Evolutionary conservation across 2,797 vertebrate species (phyloP), one percentile per base, ranked within the genome.

Genomic region (Telmatherina bonti): DNA sequence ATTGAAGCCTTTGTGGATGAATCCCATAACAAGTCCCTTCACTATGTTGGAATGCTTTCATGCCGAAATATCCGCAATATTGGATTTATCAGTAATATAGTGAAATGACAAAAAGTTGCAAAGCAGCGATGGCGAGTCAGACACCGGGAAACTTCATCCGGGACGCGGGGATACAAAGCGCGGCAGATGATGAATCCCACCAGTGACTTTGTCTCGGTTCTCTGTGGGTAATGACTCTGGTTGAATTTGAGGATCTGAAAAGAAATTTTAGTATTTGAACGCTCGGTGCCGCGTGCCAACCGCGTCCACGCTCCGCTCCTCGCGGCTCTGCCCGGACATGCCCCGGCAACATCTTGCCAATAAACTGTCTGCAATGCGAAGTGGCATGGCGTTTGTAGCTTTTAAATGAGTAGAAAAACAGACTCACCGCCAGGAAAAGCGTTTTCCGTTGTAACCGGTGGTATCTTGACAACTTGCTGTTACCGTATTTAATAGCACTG

Each of bases 391-490:
- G 33, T 43, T 30, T 9, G 20, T 2, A 16, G n/a, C 29, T 38
- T 45, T 30, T 24, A 27, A 10, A 22, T 4, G 2, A 24, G 10
- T 16, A 45, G 26, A 33, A n/a, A 31, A 22, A 22, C 10, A 22
- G 30, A 92, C 93, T 93, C 85, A 94, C 93, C 92, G 93, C 92
- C 89, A 88, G 84, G 38, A 72, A 85, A 90, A 59, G 78, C 84
- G 75, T 26, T 68, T 90, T 87, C 88, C 91, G 90, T 88, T 35
- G 85, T 74, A 76, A 74, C 75, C 38, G 91, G 89, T 87, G 90
- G 88, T 91, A 91, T 92, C 73, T 92, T 91, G 91, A 88, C 84
- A 73, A 76, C 31, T 75, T 47, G 72, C 58, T 7, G 85, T 66
- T 64, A 56, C 69, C 81, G 76, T 81, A 79, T 82, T 77, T 65